These are phyloP conservation scores for Enteromius fasciolatus DNA, from an alignment of 2,797 vertebrate genomes.

Conservation along the genomic window DNA sequence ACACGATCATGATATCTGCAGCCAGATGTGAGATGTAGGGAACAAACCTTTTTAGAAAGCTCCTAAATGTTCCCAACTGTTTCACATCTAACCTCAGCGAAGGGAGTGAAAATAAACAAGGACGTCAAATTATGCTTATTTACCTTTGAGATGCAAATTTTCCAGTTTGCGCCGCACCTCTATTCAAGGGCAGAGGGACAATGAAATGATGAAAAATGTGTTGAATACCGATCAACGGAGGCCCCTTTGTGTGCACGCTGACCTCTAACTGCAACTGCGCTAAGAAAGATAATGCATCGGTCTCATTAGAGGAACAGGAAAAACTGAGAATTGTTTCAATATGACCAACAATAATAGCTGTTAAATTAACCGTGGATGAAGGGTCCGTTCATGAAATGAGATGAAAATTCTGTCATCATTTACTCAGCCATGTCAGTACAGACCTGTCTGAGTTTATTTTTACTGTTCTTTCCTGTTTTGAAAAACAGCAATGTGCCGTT, in stretches of 20 bases:
- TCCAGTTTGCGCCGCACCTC: constrained; percentile 23
- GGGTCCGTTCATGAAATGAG: background rate
- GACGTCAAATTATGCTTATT: constrained; percentile 55
- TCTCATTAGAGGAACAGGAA: constrained; percentile 51
- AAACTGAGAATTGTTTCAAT: constrained; percentile 36
- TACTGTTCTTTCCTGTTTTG: background rate
- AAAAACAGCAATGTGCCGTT: background rate
- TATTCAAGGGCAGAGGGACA: constrained; percentile 56
- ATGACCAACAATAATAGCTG: constrained; percentile 28
- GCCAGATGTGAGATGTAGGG: background rate
- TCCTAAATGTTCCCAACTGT: constrained; percentile 27
- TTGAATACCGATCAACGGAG: constrained; percentile 58
- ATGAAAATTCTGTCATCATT: background rate
- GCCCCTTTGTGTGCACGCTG: constrained; percentile 49
- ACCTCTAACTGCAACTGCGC: constrained; percentile 52
- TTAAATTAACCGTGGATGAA: constrained; percentile 1
- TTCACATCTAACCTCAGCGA: constrained; percentile 22
- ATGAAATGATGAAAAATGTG: constrained; percentile 52
- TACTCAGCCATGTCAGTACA: background rate
- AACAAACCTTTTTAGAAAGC: constrained; percentile 3
- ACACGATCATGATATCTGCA: background rate
- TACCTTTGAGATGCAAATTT: constrained; percentile 51
- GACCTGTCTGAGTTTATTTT: background rate
- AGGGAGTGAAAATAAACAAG: constrained; percentile 44
- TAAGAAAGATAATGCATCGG: constrained; percentile 42